Percentiles rank a stretch among this genome's conserved stretches.
Evolutionary conservation across 2,113 vertebrate species (phyloP).

Genomic region (Hucho hucho): DNA sequence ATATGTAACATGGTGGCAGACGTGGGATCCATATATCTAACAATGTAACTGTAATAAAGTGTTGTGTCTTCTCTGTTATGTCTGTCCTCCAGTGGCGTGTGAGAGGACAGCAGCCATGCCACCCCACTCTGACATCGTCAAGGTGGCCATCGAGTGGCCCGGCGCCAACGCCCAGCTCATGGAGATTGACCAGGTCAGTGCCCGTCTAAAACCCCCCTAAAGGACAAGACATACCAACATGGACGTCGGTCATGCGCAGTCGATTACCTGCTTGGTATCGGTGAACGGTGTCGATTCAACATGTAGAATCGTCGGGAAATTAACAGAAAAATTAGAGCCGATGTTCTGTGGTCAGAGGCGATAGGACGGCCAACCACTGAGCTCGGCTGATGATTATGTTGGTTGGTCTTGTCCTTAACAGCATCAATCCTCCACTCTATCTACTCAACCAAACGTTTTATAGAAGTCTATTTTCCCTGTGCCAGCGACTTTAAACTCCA

Average conservation of each 20-base stretch:
- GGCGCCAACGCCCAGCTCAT: conserved; percentile 96
- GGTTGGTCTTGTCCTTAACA: neutral
- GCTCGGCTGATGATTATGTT: no score
- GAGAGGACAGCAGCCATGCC: conserved; percentile 77
- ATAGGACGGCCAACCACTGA: no score
- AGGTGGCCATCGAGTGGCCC: conserved; percentile 98
- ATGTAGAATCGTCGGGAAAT: no score
- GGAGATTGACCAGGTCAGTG: conserved; percentile 94
- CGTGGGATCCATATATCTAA: no score
- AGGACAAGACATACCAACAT: neutral
- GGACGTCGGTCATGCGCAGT: neutral
- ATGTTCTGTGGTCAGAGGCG: no score
- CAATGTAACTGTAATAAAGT: no score
- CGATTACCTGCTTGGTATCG: no score
- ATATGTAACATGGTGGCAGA: no score
- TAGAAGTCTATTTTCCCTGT: neutral
- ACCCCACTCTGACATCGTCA: conserved; percentile 93
- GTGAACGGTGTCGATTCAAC: no score
- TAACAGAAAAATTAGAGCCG: no score
- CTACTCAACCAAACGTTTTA: neutral
- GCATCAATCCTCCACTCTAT: neutral
- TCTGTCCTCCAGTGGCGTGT: conserved; percentile 30
- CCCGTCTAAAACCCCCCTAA: neutral
- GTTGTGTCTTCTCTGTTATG: neutral
- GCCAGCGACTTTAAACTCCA: neutral